phyloP scores from a whole-genome alignment of 2,113 vertebrate genomes.

The Aegotheles bennettii region DNA sequence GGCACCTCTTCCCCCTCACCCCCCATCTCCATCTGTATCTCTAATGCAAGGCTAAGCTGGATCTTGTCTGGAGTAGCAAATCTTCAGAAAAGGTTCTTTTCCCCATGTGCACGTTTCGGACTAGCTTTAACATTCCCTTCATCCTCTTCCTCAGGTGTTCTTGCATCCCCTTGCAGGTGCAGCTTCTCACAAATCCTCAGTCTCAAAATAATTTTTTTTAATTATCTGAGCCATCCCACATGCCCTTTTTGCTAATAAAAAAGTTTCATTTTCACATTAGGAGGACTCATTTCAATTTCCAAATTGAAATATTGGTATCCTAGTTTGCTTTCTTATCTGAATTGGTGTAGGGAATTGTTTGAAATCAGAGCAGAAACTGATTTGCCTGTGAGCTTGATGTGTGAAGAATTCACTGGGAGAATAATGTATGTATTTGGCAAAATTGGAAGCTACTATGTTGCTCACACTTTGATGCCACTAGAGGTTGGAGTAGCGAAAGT shows the following conservation, averaged over 20 bases:
- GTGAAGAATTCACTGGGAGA: not conserved
- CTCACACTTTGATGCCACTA: not conserved
- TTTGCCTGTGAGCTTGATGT: not conserved
- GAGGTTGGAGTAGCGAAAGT: not conserved
- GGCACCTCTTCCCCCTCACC: not conserved
- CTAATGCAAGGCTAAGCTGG: not conserved
- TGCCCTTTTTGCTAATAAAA: not conserved
- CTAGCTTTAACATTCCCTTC: not conserved
- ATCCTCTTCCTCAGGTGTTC: not conserved
- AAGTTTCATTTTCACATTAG: not conserved
- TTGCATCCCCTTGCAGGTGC: not conserved
- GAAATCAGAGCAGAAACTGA: not conserved
- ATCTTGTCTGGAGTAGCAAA: not conserved
- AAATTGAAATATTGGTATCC: not conserved
- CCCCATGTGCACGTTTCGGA: rapidly evolving
- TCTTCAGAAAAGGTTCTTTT: not conserved
- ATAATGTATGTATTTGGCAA: not conserved
- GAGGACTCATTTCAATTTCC: not conserved
- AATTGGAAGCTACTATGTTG: not conserved
- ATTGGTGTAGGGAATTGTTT: not conserved
- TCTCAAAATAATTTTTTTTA: not conserved
- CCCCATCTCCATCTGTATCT: not conserved
- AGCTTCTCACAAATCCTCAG: not conserved
- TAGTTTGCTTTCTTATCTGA: not conserved
- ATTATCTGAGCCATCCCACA: not conserved